Percentiles rank a stretch among this genome's conserved stretches.
phyloP scores from a whole-genome alignment of 2,888 invertebrate species.

The Himalopsyche tibetana region DNA sequence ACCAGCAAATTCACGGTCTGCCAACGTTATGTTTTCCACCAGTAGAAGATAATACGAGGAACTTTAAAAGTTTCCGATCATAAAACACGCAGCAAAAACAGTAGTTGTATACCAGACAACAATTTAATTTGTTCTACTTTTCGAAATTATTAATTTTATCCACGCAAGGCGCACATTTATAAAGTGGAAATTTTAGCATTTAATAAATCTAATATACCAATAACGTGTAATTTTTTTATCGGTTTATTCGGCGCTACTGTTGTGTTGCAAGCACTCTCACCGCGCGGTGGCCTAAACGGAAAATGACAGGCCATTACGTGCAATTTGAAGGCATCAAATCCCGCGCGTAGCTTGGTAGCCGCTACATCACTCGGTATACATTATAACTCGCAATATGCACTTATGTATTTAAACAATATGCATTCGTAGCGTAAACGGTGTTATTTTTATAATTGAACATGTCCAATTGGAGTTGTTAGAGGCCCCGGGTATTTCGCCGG shows the following conservation, averaged over 20 bases:
- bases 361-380: neutral
- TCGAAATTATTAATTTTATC: too few relatives aligned
- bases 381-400: neutral
- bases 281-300: slow-evolving; percentile 43
- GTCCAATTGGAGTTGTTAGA: slow-evolving; percentile 29
- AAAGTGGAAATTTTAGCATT: too few relatives aligned
- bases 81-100: too few relatives aligned
- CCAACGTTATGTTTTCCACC: too few relatives aligned
- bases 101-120: too few relatives aligned
- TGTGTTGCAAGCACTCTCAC: neutral
- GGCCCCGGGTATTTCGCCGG: neutral
- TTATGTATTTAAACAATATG: slow-evolving; percentile 29
- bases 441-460: slow-evolving; percentile 38
- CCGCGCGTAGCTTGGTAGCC: slow-evolving; percentile 59
- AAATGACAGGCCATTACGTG: slow-evolving; percentile 61
- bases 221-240: too few relatives aligned
- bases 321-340: slow-evolving; percentile 63
- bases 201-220: too few relatives aligned
- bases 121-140: too few relatives aligned
- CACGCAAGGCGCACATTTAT: too few relatives aligned
- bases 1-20: too few relatives aligned
- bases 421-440: slow-evolving; percentile 35
- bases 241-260: neutral
- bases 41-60: too few relatives aligned
- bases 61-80: too few relatives aligned